These are phyloP conservation scores for Coranthus polyacanthus DNA, from an alignment of 2,797 vertebrate genomes.

Conservation along the genomic window DNA sequence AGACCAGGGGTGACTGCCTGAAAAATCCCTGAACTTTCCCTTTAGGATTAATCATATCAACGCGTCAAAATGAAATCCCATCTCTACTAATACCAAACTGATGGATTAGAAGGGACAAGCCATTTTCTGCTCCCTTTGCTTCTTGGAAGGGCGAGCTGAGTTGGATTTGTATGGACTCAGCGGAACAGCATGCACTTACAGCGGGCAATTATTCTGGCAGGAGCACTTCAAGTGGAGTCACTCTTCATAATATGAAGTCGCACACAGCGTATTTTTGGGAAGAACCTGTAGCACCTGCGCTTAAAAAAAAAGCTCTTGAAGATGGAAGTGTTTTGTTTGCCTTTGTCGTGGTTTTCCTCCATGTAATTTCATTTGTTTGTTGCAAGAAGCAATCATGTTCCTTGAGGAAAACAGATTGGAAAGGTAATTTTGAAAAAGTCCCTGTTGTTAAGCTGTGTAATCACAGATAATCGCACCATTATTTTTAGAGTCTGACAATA, in stretches of 20 bases:
- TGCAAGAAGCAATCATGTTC: constrained; percentile 22
- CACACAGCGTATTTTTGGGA: constrained; percentile 31
- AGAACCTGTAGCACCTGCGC: constrained; percentile 26
- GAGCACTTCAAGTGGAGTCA: constrained; percentile 54
- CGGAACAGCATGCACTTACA: constrained; percentile 74
- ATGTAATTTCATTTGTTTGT: constrained; percentile 54
- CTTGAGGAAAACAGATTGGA: constrained; percentile 33
- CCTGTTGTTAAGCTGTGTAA: constrained; percentile 31
- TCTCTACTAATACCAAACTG: constrained; percentile 52
- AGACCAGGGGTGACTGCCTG: constrained; percentile 11
- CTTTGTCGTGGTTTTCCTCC: constrained; percentile 22
- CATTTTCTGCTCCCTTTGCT: constrained; percentile 76
- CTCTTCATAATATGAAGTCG: constrained; percentile 47
- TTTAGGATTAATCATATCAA: constrained; percentile 50
- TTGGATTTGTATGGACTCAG: constrained; percentile 77
- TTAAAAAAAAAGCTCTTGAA: constrained; percentile 22
- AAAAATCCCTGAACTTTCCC: constrained; percentile 13
- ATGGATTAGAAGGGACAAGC: constrained; percentile 77
- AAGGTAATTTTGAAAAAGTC: constrained; percentile 37
- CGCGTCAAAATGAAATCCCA: constrained; percentile 43
- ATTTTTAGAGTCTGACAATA: constrained; percentile 30
- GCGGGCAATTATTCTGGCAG: constrained; percentile 74
- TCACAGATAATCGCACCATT: constrained; percentile 33
- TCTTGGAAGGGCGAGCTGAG: constrained; percentile 62
- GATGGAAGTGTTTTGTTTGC: constrained; percentile 48